Evolutionary conservation across 1,140 invertebrate species (phyloP).

Genomic region (Rhizoglyphus robini): DNA sequence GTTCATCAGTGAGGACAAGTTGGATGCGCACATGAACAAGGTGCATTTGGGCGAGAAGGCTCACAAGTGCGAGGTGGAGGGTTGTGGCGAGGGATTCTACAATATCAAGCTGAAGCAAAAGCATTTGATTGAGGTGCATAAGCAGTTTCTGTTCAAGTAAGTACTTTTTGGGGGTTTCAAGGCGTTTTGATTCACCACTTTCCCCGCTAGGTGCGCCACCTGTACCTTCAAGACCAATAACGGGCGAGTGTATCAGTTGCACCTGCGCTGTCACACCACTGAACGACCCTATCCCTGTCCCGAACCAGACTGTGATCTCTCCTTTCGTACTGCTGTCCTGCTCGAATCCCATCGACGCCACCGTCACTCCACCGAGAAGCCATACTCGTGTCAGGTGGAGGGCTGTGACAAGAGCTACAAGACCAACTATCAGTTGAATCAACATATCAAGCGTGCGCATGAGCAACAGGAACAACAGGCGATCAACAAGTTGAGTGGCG

Average conservation of each 20-base stretch:
- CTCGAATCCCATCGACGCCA: conserved; percentile 69
- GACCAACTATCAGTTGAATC: background rate
- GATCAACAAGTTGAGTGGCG: background rate
- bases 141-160: background rate
- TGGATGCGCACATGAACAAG: background rate
- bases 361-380: background rate
- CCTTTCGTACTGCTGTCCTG: conserved; percentile 54
- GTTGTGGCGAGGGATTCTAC: background rate
- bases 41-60: background rate
- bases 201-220: background rate
- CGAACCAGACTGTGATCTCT: conserved; percentile 56
- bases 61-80: background rate
- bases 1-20: background rate
- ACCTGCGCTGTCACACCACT: conserved; percentile 84
- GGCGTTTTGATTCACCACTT: background rate
- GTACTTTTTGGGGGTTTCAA: background rate
- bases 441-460: background rate
- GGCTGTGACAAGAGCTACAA: background rate
- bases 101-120: background rate
- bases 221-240: background rate
- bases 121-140: background rate
- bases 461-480: background rate
- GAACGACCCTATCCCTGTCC: conserved; percentile 67
- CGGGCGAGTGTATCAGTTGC: conserved; percentile 54
- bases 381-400: background rate